These are phyloP conservation scores for Chorisops tibialis DNA, from an alignment of 2,888 invertebrate species.

Conservation along the genomic window DNA sequence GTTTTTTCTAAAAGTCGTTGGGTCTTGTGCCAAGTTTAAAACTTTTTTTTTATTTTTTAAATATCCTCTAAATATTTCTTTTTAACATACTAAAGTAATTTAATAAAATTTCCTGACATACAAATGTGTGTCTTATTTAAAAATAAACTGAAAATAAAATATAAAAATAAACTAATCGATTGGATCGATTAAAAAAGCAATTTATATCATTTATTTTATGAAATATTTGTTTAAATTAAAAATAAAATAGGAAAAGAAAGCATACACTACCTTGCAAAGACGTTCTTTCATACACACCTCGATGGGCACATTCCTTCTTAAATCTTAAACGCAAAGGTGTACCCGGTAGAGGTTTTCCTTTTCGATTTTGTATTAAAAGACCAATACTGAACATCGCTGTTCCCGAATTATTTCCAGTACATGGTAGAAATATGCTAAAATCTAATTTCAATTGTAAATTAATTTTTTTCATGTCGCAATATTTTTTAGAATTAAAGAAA, in stretches of 20 bases:
- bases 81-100: no score
- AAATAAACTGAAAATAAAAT: no score
- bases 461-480: no score
- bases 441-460: slow-evolving; percentile 53
- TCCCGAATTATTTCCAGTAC: slow-evolving; percentile 83
- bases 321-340: slow-evolving; percentile 83
- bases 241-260: slow-evolving; percentile 28
- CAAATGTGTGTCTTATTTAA: no score
- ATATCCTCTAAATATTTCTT: no score
- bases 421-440: slow-evolving; percentile 84
- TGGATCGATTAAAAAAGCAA: slow-evolving; percentile 25
- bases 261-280: slow-evolving; percentile 54
- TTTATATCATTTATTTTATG: slow-evolving; percentile 16
- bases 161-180: no score
- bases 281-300: slow-evolving; percentile 72
- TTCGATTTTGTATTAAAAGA: slow-evolving; percentile 75
- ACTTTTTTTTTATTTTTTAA: no score
- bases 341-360: slow-evolving; percentile 76
- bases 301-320: slow-evolving; percentile 90
- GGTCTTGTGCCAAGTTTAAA: not conserved
- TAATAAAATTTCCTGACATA: no score
- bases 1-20: not conserved
- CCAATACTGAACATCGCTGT: slow-evolving; percentile 85
- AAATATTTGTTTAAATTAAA: slow-evolving; percentile 7
- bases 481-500: no score